Conservation (phyloP, 2,888 invertebrate species). For the Diplazon laetatorius region DNA sequence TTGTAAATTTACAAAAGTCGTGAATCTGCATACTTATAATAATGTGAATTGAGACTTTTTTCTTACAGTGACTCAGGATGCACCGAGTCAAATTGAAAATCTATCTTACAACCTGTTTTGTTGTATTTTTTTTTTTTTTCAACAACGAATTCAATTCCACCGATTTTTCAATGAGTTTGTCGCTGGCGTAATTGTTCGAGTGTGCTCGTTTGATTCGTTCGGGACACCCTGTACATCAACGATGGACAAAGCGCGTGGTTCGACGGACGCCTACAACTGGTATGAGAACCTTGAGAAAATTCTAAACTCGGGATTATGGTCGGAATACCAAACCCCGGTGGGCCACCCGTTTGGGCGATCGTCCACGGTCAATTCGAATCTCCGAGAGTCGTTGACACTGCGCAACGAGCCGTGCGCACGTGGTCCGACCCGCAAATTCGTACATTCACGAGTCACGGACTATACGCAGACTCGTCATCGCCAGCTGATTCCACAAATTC, state of each 20-base stretch:
- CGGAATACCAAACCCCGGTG: constrained; percentile 42
- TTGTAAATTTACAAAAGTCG: too few species aligned
- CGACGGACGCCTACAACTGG: background rate
- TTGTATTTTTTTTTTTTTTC: too few species aligned
- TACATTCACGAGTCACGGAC: background rate
- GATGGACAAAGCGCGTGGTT: background rate
- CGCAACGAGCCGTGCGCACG: constrained; percentile 12
- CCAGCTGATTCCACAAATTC: too few species aligned
- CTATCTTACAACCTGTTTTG: too few species aligned
- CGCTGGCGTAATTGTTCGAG: background rate
- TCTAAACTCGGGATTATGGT: background rate
- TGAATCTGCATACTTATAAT: too few species aligned
- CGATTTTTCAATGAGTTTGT: too few species aligned
- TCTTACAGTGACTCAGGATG: too few species aligned
- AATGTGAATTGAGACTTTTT: too few species aligned
- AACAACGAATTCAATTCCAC: too few species aligned
- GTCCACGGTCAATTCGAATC: constrained; percentile 41
- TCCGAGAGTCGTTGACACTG: constrained; percentile 49
- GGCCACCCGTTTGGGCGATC: constrained; percentile 29
- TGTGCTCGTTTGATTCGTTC: background rate
- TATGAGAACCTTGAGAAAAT: constrained; percentile 12
- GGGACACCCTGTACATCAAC: too few species aligned
- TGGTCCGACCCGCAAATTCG: background rate
- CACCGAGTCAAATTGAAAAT: too few species aligned
- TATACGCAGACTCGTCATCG: too few species aligned